Conservation (phyloP, 2,888 invertebrate species). For the Callosobruchus maculatus region DNA sequence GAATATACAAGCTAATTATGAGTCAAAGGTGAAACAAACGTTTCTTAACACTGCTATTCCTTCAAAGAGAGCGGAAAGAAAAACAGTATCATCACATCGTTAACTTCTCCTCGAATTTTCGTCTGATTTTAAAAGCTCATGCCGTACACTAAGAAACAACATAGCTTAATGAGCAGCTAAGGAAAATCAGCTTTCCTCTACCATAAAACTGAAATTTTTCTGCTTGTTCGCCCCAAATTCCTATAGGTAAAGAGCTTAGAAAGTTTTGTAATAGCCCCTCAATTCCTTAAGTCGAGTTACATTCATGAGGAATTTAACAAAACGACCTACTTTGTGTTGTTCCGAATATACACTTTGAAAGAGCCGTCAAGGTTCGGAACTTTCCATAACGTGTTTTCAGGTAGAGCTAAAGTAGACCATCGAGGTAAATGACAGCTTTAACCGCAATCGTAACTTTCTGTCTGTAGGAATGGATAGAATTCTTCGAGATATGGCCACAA, state of each 20-base stretch:
- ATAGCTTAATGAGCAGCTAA: background rate
- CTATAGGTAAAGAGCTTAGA: background rate
- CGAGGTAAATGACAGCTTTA: no score
- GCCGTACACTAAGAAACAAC: background rate
- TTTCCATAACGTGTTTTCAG: no score
- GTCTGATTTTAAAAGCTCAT: background rate
- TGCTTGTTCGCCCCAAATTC: background rate
- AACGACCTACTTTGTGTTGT: background rate
- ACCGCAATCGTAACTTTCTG: no score
- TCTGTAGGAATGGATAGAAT: no score
- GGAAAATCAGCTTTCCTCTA: background rate
- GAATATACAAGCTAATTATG: no score
- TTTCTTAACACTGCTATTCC: no score
- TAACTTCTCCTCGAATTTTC: background rate
- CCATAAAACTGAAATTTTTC: background rate
- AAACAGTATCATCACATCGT: background rate
- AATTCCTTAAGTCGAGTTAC: background rate
- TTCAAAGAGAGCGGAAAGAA: no score
- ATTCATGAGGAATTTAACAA: background rate
- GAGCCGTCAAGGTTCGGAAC: no score
- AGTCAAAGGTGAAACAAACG: no score
- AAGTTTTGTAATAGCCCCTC: background rate
- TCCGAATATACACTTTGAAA: background rate
- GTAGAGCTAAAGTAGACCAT: no score
- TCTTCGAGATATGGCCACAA: no score